Conservation (phyloP, 2,797 vertebrate species). For the Petrocephalus sullivani region DNA sequence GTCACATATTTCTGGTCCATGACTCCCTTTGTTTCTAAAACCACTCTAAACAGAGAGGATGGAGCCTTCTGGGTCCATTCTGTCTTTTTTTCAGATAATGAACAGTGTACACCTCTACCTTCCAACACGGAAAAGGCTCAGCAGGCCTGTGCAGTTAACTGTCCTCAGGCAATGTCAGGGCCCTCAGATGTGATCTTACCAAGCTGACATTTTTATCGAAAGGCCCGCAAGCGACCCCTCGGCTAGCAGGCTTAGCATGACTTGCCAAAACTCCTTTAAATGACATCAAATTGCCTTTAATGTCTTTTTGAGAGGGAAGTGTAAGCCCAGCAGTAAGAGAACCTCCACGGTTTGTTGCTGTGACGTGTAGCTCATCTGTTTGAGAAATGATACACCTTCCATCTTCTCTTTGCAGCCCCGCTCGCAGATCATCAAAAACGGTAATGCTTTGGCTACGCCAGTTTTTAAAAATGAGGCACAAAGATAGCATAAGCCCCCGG, state of each 20-base stretch:
- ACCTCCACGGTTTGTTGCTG: not conserved
- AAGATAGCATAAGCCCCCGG: not conserved
- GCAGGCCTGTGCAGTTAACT: not conserved
- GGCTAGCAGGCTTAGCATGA: not conserved
- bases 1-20: not conserved
- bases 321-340: no score
- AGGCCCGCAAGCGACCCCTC: not conserved
- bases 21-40: not conserved
- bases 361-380: not conserved
- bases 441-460: conserved; percentile 41
- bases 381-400: conserved; percentile 13
- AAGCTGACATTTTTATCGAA: not conserved
- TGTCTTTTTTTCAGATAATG: not conserved
- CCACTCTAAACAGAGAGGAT: not conserved
- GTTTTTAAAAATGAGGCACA: not conserved
- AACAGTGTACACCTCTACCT: not conserved
- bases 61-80: not conserved
- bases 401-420: conserved; percentile 42
- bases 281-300: not conserved
- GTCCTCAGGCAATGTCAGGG: not conserved
- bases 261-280: not conserved
- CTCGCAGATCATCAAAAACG: conserved; percentile 51
- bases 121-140: not conserved
- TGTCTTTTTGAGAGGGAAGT: not conserved
- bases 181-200: not conserved